Evolutionary conservation across 2,888 invertebrate species (phyloP).

Genomic region (Hyalella azteca): DNA sequence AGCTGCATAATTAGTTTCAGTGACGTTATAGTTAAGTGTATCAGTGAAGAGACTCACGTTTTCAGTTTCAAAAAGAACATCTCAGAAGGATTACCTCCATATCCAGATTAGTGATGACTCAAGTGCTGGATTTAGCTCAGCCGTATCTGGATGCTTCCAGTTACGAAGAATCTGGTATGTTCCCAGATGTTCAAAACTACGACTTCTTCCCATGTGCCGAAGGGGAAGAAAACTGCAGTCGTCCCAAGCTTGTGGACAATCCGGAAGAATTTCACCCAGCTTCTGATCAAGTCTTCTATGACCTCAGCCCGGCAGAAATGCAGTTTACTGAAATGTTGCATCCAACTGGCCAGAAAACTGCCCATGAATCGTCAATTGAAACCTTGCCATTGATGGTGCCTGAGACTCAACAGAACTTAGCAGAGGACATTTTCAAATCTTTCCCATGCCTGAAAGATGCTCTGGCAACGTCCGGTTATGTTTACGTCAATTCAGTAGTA

Average conservation of each 20-base stretch:
- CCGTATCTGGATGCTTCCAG: not conserved
- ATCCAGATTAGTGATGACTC: not conserved
- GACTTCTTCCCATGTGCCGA: not conserved
- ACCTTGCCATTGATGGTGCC: not conserved
- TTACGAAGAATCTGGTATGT: not conserved
- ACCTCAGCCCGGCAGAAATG: not conserved
- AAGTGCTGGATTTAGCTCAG: not conserved
- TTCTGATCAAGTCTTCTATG: not conserved
- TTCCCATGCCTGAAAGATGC: not conserved
- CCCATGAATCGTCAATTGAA: not conserved
- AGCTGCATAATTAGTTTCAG: no score
- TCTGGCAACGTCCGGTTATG: not conserved
- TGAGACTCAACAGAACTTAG: not conserved
- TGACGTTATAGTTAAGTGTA: no score
- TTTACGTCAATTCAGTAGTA: no score
- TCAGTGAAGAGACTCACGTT: no score
- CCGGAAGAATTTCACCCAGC: not conserved
- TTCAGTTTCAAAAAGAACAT: no score
- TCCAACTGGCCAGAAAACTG: not conserved
- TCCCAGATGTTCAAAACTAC: not conserved
- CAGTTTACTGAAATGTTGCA: not conserved
- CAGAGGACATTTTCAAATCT: not conserved
- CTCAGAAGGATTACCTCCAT: no score
- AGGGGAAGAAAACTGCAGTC: not conserved
- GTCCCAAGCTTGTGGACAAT: not conserved